These are phyloP conservation scores for Argyrosomus regius DNA, from an alignment of 2,797 vertebrate species.

Conservation along the genomic window DNA sequence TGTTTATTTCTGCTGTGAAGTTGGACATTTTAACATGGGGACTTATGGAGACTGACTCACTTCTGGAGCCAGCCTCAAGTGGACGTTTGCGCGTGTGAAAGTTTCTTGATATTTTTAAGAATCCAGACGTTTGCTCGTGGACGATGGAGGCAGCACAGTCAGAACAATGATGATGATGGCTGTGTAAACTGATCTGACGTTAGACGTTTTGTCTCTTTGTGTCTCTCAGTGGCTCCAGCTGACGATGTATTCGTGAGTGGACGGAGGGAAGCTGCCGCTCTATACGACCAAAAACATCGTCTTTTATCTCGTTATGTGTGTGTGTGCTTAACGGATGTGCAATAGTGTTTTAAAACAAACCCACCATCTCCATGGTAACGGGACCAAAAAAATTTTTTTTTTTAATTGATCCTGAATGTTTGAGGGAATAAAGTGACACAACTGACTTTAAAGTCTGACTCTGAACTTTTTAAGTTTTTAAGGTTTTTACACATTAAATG, in stretches of 20 bases:
- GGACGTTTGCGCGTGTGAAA: too few species aligned
- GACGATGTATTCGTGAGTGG: constrained; percentile 92
- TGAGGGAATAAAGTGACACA: constrained; percentile 51
- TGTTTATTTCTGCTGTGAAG: too few species aligned
- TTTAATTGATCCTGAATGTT: constrained; percentile 22
- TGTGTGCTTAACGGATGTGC: constrained; percentile 14
- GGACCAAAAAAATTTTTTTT: constrained; percentile 44
- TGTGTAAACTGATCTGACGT: too few species aligned
- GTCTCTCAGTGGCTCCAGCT: constrained; percentile 91
- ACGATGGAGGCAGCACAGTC: too few species aligned
- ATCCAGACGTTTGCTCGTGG: too few species aligned
- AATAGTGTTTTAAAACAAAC: background rate
- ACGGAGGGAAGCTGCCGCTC: background rate
- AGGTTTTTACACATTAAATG: too few species aligned
- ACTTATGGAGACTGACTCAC: too few species aligned
- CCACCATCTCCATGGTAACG: constrained; percentile 20
- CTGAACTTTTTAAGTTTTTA: background rate
- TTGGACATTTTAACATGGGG: too few species aligned
- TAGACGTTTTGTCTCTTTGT: background rate
- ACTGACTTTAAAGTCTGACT: background rate
- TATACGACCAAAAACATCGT: too few species aligned
- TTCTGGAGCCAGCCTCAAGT: too few species aligned
- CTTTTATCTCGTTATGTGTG: background rate
- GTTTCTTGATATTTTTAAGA: too few species aligned
- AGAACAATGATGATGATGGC: too few species aligned